Conservation (phyloP, 1,140 invertebrate genomes). For the Matsumurasca onukii region DNA sequence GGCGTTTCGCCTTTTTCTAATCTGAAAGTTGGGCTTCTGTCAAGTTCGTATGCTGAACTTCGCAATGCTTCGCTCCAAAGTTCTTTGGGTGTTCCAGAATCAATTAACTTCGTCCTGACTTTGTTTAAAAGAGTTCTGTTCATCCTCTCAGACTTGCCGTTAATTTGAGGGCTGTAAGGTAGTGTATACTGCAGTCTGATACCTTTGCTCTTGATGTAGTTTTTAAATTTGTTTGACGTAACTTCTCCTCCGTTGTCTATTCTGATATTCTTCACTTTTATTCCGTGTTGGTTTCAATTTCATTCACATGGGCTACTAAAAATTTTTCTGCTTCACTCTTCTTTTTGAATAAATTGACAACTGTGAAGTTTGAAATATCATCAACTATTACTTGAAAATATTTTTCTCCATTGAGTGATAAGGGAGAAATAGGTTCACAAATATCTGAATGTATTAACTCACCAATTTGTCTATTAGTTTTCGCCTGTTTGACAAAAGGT, state of each 20-base stretch:
- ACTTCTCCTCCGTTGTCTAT: slow-evolving; percentile 36
- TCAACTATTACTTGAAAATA: slow-evolving; percentile 28
- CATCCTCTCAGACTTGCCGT: slow-evolving; percentile 46
- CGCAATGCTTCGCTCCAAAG: slow-evolving; percentile 47
- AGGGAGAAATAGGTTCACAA: slow-evolving; percentile 16
- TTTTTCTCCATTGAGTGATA: slow-evolving; percentile 15
- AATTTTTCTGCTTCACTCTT: slow-evolving; percentile 20
- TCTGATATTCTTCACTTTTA: slow-evolving; percentile 14
- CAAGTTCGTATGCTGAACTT: slow-evolving; percentile 25
- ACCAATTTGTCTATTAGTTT: slow-evolving; percentile 20
- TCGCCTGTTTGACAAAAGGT: slow-evolving; percentile 12
- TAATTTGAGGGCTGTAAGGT: slow-evolving; percentile 44
- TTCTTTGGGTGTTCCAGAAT: slow-evolving; percentile 37
- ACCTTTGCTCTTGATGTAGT: slow-evolving; percentile 41
- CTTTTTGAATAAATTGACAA: slow-evolving; percentile 3
- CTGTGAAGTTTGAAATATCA: slow-evolving; percentile 23
- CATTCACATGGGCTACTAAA: slow-evolving; percentile 21
- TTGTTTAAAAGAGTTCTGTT: slow-evolving; percentile 45
- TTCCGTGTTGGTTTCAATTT: slow-evolving; percentile 12
- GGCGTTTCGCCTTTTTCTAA: slow-evolving; percentile 21
- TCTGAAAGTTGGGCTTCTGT: slow-evolving; percentile 28
- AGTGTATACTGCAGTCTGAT: slow-evolving; percentile 43
- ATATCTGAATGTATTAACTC: slow-evolving; percentile 29
- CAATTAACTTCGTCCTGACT: slow-evolving; percentile 43
- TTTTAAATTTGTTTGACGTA: slow-evolving; percentile 33